Percentiles rank a stretch among this genome's conserved stretches.
These are phyloP conservation scores for Pseudopipra pipra DNA, from an alignment of 2,113 vertebrate genomes.

Conservation along the genomic window DNA sequence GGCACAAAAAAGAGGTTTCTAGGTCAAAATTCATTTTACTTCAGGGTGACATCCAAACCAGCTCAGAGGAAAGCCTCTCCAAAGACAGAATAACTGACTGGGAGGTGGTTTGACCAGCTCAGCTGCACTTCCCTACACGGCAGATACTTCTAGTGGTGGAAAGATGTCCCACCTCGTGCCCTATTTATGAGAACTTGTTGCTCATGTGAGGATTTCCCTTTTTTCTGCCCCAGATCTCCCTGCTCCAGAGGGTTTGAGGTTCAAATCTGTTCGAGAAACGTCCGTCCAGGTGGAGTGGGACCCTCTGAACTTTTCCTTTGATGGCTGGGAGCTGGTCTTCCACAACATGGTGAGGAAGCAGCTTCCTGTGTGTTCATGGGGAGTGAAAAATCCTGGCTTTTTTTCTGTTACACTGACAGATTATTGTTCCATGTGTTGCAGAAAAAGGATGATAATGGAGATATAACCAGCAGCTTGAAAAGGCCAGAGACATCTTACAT, in stretches of 20 bases:
- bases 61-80: neutral
- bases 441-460: constrained; percentile 95
- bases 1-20: neutral
- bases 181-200: neutral
- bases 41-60: neutral
- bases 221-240: constrained; percentile 83
- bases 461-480: constrained; percentile 86
- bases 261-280: constrained; percentile 92
- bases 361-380: rapidly evolving
- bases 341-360: constrained; percentile 83
- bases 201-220: neutral
- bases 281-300: constrained; percentile 97
- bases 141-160: neutral
- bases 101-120: neutral
- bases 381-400: neutral
- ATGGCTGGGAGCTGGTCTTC: constrained; percentile 96
- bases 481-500: constrained; percentile 88
- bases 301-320: constrained; percentile 90
- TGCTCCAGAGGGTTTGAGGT: constrained; percentile 92
- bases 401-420: neutral
- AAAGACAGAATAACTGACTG: neutral
- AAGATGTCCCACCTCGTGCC: neutral
- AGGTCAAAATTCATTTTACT: neutral
- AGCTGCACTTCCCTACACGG: neutral
- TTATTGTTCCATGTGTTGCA: constrained; percentile 60